Evolutionary conservation across 2,888 invertebrate genomes (phyloP).

Genomic region (Drosophila nigritarsus): DNA sequence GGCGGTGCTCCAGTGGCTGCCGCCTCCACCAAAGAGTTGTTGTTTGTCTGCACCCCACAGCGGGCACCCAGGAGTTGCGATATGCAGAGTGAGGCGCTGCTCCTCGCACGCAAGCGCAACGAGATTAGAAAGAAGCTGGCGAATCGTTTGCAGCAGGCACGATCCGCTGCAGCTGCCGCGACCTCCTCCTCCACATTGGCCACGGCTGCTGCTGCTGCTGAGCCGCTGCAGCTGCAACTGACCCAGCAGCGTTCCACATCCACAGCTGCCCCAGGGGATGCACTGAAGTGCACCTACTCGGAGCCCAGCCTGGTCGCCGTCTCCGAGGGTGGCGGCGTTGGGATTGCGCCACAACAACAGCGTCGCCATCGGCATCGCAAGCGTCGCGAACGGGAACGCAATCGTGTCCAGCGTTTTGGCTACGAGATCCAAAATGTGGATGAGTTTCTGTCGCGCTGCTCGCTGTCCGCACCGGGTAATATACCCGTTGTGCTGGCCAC

Average conservation of each 20-base stretch:
- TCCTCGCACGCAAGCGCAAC: slow-evolving; percentile 80
- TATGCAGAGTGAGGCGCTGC: slow-evolving; percentile 72
- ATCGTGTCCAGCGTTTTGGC: slow-evolving; percentile 87
- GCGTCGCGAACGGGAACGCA: slow-evolving; percentile 79
- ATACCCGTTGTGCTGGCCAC: slow-evolving; percentile 93
- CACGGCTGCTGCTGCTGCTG: not conserved
- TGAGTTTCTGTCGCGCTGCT: slow-evolving; percentile 91
- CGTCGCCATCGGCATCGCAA: slow-evolving; percentile 84
- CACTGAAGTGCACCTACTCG: slow-evolving; percentile 84
- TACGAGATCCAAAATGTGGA: slow-evolving; percentile 93
- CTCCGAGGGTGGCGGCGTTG: slow-evolving; percentile 76
- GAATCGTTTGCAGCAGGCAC: slow-evolving; percentile 55
- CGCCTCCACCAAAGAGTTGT: slow-evolving; percentile 82
- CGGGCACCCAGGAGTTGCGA: slow-evolving; percentile 77
- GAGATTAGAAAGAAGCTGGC: slow-evolving; percentile 81
- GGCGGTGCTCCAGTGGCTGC: slow-evolving; percentile 60
- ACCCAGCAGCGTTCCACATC: slow-evolving; percentile 7
- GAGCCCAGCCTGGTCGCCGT: slow-evolving; percentile 84
- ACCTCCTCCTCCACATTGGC: not conserved
- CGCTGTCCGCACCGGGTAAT: slow-evolving; percentile 92
- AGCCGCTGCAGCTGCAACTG: slow-evolving; percentile 19
- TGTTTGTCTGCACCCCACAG: slow-evolving; percentile 84
- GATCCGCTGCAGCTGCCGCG: slow-evolving; percentile 29
- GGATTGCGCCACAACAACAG: slow-evolving; percentile 56
- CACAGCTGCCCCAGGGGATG: slow-evolving; percentile 60